phyloP scores from a whole-genome alignment of 1,140 invertebrate species.

The Bombus consobrinus region DNA sequence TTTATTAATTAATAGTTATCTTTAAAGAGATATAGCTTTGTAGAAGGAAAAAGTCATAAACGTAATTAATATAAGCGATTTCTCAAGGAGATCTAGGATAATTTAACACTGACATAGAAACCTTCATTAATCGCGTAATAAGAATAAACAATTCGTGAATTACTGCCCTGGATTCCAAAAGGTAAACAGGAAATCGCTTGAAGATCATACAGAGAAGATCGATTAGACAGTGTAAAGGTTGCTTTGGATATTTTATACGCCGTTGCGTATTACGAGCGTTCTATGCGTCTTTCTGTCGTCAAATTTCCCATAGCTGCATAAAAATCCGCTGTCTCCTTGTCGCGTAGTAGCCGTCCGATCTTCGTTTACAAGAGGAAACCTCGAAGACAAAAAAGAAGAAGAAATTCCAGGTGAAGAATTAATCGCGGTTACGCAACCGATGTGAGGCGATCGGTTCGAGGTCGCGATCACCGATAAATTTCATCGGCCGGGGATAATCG shows the following conservation, averaged over 20 bases:
- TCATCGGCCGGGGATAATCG: slow-evolving; percentile 54
- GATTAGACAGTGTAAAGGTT: fast-evolving
- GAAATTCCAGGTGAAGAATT: background rate
- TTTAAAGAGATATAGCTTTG: background rate
- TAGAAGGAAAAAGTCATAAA: background rate
- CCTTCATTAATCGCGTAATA: background rate
- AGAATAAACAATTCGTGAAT: background rate
- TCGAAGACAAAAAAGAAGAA: background rate
- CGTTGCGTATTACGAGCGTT: no score
- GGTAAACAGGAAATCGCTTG: background rate
- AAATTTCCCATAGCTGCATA: no score
- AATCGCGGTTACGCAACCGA: slow-evolving; percentile 39
- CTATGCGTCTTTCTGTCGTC: no score
- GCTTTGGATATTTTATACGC: no score
- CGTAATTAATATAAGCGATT: background rate
- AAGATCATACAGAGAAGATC: no score
- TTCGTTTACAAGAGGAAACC: background rate
- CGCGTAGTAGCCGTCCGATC: background rate
- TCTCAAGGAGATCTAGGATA: background rate
- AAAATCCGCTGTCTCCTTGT: background rate
- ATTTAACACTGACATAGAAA: background rate
- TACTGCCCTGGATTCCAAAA: background rate
- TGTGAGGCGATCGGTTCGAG: slow-evolving; percentile 31
- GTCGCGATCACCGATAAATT: slow-evolving; percentile 58
- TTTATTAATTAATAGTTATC: slow-evolving; percentile 6